Percentiles rank a stretch among this genome's conserved stretches.
phyloP scores from a whole-genome alignment of 2,888 invertebrate species.

The Hylaea fasciaria region DNA sequence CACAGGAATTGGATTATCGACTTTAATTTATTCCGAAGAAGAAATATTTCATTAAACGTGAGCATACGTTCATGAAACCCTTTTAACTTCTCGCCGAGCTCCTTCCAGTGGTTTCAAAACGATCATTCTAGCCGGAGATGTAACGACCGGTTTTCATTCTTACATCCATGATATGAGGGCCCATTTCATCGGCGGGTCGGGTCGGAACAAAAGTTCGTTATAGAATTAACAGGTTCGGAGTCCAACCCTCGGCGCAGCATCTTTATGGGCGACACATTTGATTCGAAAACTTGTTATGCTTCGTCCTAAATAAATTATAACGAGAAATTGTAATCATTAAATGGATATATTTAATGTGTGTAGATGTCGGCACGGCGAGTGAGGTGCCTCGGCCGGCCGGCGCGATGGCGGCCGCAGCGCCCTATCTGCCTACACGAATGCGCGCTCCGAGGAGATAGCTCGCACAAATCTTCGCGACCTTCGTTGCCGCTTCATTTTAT shows the following conservation, averaged over 20 bases:
- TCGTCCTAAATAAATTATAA: slow-evolving; percentile 84
- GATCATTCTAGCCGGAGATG: slow-evolving; percentile 73
- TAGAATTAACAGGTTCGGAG: slow-evolving; percentile 75
- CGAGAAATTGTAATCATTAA: slow-evolving; percentile 84
- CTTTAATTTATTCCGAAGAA: slow-evolving; percentile 83
- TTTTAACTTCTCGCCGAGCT: slow-evolving; percentile 68
- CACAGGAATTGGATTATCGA: slow-evolving; percentile 77
- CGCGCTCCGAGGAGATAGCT: slow-evolving; percentile 75
- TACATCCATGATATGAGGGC: slow-evolving; percentile 76
- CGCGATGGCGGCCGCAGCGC: slow-evolving; percentile 44
- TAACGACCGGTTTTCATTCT: slow-evolving; percentile 82
- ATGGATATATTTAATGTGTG: slow-evolving; percentile 82
- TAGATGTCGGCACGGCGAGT: slow-evolving; percentile 62
- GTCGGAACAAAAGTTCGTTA: slow-evolving; percentile 75
- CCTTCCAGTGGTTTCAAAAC: slow-evolving; percentile 73
- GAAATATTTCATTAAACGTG: slow-evolving; percentile 82
- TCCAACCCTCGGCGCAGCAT: slow-evolving; percentile 82
- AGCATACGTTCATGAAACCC: slow-evolving; percentile 76
- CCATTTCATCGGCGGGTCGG: slow-evolving; percentile 68
- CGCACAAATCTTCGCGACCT: slow-evolving; percentile 72
- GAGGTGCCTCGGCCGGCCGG: slow-evolving; percentile 51
- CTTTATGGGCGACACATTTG: slow-evolving; percentile 85
- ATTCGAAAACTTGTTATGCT: slow-evolving; percentile 85
- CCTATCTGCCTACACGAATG: slow-evolving; percentile 80
- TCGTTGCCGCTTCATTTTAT: slow-evolving; percentile 69